These are phyloP conservation scores for Orchesella cincta DNA, from an alignment of 1,140 invertebrate genomes.

Conservation along the genomic window DNA sequence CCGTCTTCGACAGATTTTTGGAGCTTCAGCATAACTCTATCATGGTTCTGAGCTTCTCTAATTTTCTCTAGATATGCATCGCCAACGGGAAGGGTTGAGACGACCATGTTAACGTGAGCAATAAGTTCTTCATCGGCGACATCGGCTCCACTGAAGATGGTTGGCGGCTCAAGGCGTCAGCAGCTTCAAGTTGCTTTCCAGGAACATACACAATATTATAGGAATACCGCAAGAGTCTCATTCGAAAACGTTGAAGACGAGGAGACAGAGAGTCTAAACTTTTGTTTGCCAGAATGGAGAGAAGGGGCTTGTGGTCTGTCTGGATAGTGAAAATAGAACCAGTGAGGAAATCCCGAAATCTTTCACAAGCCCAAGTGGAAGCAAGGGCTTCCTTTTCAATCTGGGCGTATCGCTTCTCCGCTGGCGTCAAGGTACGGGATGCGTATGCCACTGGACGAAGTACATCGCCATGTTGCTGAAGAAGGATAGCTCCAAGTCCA, in stretches of 20 bases:
- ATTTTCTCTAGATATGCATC: not conserved
- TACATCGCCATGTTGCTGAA: conserved; percentile 38
- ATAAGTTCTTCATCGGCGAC: not conserved
- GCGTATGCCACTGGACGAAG: conserved; percentile 53
- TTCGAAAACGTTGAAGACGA: conserved; percentile 55
- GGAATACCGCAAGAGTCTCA: conserved; percentile 54
- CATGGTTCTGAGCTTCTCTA: not conserved
- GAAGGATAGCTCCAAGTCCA: conserved; percentile 52
- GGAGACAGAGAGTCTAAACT: conserved; percentile 53
- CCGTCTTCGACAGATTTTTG: not conserved
- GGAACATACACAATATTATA: conserved; percentile 53
- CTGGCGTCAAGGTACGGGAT: conserved; percentile 46
- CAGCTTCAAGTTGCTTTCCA: conserved; percentile 52
- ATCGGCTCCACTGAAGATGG: conserved; percentile 26
- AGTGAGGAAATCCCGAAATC: conserved; percentile 50
- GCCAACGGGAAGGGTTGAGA: not conserved
- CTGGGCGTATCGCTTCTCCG: conserved; percentile 52
- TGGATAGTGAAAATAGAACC: conserved; percentile 50
- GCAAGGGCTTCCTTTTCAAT: conserved; percentile 54
- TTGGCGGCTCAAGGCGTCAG: conserved; percentile 53
- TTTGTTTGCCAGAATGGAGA: conserved; percentile 50
- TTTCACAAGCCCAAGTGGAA: conserved; percentile 51
- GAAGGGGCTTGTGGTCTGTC: conserved; percentile 54
- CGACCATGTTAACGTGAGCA: not conserved
- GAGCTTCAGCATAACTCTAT: not conserved